These are phyloP conservation scores for Parapsyche elsis DNA, from an alignment of 1,140 invertebrate species.

Conservation along the genomic window DNA sequence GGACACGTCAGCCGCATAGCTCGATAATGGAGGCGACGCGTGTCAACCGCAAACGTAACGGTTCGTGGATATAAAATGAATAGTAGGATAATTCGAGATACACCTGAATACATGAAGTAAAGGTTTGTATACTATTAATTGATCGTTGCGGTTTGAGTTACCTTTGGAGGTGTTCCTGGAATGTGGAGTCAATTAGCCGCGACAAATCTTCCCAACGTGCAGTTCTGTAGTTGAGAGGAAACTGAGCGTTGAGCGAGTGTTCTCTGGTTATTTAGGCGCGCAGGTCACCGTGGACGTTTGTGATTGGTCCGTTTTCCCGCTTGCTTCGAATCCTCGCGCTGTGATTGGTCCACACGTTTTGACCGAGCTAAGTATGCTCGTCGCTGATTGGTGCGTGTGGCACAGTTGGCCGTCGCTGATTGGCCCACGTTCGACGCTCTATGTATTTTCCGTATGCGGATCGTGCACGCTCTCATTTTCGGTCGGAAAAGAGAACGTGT, in stretches of 20 bases:
- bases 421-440: slow-evolving; percentile 67
- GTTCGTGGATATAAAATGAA: no score
- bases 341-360: slow-evolving; percentile 58
- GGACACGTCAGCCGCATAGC: no score
- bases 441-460: background rate
- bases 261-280: slow-evolving; percentile 62
- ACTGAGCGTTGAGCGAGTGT: slow-evolving; percentile 33
- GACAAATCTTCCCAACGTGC: background rate
- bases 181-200: no score
- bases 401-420: slow-evolving; percentile 65
- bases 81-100: no score
- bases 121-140: no score
- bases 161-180: no score
- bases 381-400: slow-evolving; percentile 65
- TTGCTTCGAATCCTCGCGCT: slow-evolving; percentile 35
- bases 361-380: slow-evolving; percentile 61
- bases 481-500: background rate
- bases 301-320: slow-evolving; percentile 63
- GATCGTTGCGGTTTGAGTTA: no score
- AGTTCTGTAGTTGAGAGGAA: background rate
- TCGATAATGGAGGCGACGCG: no score
- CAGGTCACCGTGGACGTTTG: slow-evolving; percentile 65
- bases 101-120: no score
- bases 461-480: background rate
- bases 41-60: no score